phyloP scores from a whole-genome alignment of 2,113 vertebrate genomes.

The Caranx melampygus region DNA sequence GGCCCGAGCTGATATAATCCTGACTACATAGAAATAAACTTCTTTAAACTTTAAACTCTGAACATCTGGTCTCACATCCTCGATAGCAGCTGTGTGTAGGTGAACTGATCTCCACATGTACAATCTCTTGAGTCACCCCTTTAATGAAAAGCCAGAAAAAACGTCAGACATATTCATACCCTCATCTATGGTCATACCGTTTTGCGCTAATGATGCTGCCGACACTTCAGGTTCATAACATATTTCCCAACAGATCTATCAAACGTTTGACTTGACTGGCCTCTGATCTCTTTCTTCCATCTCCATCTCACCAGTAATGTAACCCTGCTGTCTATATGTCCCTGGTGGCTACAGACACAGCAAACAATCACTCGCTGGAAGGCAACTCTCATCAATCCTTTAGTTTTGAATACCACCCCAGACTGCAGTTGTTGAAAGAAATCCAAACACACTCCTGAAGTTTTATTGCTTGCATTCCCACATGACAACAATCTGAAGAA shows the following conservation, averaged over 20 bases:
- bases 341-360: background rate
- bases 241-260: background rate
- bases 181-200: background rate
- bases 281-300: no score
- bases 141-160: no score
- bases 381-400: slow-evolving; percentile 35
- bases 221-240: background rate
- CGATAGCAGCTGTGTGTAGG: background rate
- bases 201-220: background rate
- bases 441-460: slow-evolving; percentile 24
- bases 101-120: background rate
- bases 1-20: no score
- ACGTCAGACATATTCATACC: background rate
- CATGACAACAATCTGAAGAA: slow-evolving; percentile 28
- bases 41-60: no score
- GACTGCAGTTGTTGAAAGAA: slow-evolving; percentile 38
- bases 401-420: slow-evolving; percentile 39
- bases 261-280: background rate
- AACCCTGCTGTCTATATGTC: background rate
- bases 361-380: slow-evolving; percentile 16
- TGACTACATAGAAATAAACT: no score
- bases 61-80: background rate
- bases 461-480: slow-evolving; percentile 51
- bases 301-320: background rate
- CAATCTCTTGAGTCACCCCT: no score